Percentiles rank a stretch among this genome's conserved stretches.
Conservation (phyloP, 2,797 vertebrate genomes). For the Gouania willdenowi region DNA sequence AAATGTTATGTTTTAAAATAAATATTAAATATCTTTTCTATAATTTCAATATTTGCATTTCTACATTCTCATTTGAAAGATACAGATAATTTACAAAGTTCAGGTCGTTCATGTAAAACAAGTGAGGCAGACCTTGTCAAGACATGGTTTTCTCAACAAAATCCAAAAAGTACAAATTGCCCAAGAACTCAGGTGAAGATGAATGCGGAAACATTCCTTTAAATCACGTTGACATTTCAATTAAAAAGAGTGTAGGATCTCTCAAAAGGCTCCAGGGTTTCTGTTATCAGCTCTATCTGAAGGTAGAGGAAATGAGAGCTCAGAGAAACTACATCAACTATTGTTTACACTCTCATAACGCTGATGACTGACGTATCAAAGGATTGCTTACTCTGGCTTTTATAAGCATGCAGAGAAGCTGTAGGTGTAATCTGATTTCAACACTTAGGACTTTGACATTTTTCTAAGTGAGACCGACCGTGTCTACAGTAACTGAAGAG, state of each 20-base stretch:
- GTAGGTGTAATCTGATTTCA: neutral
- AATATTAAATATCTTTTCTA: too few relatives aligned
- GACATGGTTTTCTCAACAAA: too few relatives aligned
- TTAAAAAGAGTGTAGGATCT: constrained; percentile 40
- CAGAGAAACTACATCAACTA: constrained; percentile 19
- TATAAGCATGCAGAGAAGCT: neutral
- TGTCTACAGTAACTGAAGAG: too few relatives aligned
- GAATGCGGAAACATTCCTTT: constrained; percentile 21
- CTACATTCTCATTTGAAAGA: too few relatives aligned
- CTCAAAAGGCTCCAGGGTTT: constrained; percentile 23
- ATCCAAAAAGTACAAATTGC: neutral
- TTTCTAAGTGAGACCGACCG: too few relatives aligned
- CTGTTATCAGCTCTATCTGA: constrained; percentile 35
- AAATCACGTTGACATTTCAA: constrained; percentile 61
- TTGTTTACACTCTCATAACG: neutral
- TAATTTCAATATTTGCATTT: too few relatives aligned
- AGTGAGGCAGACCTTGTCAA: neutral
- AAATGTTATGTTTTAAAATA: too few relatives aligned
- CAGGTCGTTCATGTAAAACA: neutral
- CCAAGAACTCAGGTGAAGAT: constrained; percentile 17
- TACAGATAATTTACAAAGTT: too few relatives aligned
- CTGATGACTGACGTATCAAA: neutral
- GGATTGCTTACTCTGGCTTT: neutral
- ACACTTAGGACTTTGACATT: neutral
- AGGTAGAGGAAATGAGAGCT: constrained; percentile 49